phyloP scores from a whole-genome alignment of 2,113 vertebrate genomes.

The Anseranas semipalmata region DNA sequence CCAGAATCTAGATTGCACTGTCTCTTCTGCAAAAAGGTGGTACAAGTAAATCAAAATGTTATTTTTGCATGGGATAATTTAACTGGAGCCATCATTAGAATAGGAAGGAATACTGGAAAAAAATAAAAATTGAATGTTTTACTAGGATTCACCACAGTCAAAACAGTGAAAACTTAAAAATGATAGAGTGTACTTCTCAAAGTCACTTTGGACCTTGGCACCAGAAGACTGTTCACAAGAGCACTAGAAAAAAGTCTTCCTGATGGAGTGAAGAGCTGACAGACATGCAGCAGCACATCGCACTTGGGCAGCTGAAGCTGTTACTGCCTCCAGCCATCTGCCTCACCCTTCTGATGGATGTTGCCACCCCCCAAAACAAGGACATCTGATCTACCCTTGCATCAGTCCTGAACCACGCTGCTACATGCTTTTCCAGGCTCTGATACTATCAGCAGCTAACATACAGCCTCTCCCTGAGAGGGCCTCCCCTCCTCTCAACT shows the following conservation, averaged over 20 bases:
- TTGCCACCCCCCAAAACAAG: background rate
- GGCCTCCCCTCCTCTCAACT: background rate
- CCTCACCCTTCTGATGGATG: constrained; percentile 19
- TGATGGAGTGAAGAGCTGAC: background rate
- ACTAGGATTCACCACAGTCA: background rate
- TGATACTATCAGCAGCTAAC: background rate
- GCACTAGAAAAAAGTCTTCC: background rate
- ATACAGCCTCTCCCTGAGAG: background rate
- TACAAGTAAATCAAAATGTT: background rate
- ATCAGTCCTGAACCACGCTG: background rate
- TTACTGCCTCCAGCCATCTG: background rate
- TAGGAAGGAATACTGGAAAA: background rate
- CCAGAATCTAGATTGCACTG: background rate
- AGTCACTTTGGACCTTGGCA: background rate
- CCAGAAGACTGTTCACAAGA: background rate
- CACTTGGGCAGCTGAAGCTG: background rate
- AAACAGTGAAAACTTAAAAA: background rate
- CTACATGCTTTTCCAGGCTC: background rate
- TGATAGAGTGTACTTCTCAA: background rate
- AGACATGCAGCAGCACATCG: background rate
- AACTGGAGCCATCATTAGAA: background rate
- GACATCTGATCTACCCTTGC: background rate
- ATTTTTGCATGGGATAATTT: background rate
- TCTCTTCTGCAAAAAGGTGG: background rate
- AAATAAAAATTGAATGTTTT: background rate